Conservation (phyloP, 2,888 invertebrate species). For the Galeruca laticollis region DNA sequence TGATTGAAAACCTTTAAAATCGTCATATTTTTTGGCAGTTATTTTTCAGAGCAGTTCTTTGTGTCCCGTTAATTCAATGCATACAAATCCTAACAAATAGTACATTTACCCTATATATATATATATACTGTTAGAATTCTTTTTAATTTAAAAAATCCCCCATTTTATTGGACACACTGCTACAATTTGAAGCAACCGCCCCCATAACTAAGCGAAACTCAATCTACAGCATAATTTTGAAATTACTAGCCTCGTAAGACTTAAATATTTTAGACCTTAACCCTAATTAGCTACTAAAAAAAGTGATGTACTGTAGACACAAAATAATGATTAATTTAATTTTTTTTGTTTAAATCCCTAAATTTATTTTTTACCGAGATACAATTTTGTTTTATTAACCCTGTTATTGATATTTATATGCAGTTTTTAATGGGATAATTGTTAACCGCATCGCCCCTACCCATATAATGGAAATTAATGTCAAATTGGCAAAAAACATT, state of each 20-base stretch:
- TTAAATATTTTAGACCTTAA: conserved; percentile 15
- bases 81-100: too few species aligned
- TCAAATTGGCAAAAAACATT: too few species aligned
- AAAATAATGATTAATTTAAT: background rate
- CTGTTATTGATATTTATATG: background rate
- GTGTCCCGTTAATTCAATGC: too few species aligned
- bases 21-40: background rate
- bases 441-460: background rate
- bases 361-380: background rate
- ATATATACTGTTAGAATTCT: too few species aligned
- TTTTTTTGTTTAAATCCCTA: background rate
- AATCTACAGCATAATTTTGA: conserved; percentile 12
- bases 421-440: background rate
- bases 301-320: background rate
- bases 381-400: background rate
- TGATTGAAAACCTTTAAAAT: background rate
- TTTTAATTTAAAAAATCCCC: background rate
- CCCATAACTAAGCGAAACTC: background rate
- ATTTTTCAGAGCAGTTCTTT: background rate
- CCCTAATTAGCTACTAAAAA: background rate
- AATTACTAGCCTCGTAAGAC: background rate
- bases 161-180: conserved; percentile 2
- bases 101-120: too few species aligned
- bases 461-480: too few species aligned
- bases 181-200: conserved; percentile 2